Evolutionary conservation across 2,797 vertebrate genomes (phyloP).

Genomic region (Crenichthys baileyi): DNA sequence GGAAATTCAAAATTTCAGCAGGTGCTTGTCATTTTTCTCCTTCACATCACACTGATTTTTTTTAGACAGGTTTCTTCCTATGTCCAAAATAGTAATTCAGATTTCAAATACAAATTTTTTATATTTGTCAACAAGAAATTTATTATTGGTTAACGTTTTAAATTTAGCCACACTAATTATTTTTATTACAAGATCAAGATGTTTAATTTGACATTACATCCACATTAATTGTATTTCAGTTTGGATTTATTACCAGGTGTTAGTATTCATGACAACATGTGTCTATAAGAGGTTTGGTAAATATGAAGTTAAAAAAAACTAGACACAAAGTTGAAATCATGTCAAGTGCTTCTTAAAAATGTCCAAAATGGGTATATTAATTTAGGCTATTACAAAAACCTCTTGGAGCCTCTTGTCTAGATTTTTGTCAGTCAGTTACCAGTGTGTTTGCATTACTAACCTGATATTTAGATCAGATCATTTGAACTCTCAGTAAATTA

Average conservation of each 20-base stretch:
- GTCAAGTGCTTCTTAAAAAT: not conserved
- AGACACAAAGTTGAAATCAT: not conserved
- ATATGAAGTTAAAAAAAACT: not conserved
- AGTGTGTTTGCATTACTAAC: not conserved
- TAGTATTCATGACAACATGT: not conserved
- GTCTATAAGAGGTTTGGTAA: not conserved
- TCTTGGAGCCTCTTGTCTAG: not conserved
- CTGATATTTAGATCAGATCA: not conserved
- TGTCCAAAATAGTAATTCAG: not conserved
- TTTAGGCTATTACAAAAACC: not conserved
- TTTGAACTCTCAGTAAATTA: not conserved
- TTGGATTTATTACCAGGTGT: not conserved
- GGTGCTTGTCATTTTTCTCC: not conserved
- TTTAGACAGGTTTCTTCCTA: not conserved
- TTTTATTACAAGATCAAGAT: not conserved
- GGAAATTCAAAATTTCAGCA: not conserved
- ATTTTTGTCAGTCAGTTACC: not conserved
- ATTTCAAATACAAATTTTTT: not conserved
- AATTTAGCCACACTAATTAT: not conserved
- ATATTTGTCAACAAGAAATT: not conserved
- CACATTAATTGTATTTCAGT: not conserved
- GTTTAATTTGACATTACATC: not conserved
- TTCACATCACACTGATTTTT: not conserved
- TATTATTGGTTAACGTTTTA: not conserved
- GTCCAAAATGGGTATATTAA: not conserved